These are phyloP conservation scores for Megastigmus dorsalis DNA, from an alignment of 2,888 invertebrate genomes.

Conservation along the genomic window DNA sequence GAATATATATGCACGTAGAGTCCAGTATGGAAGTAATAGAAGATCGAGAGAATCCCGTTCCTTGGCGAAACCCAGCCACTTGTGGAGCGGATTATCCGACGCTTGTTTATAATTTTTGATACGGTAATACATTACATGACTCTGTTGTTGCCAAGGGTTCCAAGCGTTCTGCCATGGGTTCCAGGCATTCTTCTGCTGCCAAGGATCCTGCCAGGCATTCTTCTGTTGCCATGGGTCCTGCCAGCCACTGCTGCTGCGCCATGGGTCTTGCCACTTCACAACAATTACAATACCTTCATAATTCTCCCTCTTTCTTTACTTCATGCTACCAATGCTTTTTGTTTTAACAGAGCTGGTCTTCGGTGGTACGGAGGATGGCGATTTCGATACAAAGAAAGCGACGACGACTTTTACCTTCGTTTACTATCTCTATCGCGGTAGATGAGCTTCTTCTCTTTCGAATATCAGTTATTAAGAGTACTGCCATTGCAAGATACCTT, in stretches of 20 bases:
- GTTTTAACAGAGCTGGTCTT: constrained; percentile 1
- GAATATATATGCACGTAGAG: too few species aligned
- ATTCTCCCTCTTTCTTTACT: constrained; percentile 2
- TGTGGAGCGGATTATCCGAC: too few species aligned
- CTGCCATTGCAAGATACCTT: too few species aligned
- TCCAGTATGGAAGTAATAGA: too few species aligned
- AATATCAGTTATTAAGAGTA: too few species aligned
- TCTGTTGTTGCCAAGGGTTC: constrained; percentile 42
- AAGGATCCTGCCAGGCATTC: constrained; percentile 52
- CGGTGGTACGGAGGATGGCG: constrained; percentile 49
- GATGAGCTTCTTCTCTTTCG: too few species aligned
- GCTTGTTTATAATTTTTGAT: constrained; percentile 1
- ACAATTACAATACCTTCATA: constrained; percentile 26
- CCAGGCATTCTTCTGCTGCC: constrained; percentile 49
- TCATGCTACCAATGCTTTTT: too few species aligned
- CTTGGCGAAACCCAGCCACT: constrained; percentile 46
- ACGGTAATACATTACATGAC: constrained; percentile 52
- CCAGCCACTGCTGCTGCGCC: constrained; percentile 45
- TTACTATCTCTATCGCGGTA: too few species aligned
- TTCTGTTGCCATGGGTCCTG: constrained; percentile 46
- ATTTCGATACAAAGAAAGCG: constrained; percentile 53
- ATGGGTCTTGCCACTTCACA: constrained; percentile 39
- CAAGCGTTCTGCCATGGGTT: constrained; percentile 49
- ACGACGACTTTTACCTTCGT: background rate
- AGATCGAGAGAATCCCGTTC: constrained; percentile 22